These are phyloP conservation scores for Eurypyga helias DNA, from an alignment of 2,113 vertebrate species.

Conservation along the genomic window DNA sequence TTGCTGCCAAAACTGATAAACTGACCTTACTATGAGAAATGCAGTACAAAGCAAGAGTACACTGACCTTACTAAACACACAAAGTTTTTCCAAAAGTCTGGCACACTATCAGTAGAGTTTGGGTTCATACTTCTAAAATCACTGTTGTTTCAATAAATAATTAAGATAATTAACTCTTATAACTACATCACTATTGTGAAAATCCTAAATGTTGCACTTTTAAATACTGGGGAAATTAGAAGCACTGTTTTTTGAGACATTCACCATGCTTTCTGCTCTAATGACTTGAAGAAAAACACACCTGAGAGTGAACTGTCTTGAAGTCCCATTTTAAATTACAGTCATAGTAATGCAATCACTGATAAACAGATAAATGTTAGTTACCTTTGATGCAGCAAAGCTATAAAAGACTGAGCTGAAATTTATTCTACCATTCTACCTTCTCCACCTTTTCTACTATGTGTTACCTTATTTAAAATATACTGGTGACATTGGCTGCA, in stretches of 20 bases:
- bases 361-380: background rate
- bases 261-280: background rate
- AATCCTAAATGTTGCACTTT: background rate
- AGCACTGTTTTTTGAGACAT: background rate
- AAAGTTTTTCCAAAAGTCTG: background rate
- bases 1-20: background rate
- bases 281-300: background rate
- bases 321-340: background rate
- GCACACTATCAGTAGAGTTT: background rate
- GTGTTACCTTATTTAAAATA: background rate
- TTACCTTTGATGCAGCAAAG: background rate
- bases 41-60: background rate
- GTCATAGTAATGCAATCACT: background rate
- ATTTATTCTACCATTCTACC: background rate
- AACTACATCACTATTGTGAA: background rate
- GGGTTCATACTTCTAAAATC: background rate
- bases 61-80: background rate
- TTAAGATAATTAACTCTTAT: background rate
- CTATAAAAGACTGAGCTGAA: background rate
- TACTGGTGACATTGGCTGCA: background rate
- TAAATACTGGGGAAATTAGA: background rate
- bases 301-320: background rate
- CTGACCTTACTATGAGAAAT: background rate
- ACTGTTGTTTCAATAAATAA: background rate
- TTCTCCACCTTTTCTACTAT: background rate